Base-by-base conservation (phyloP, 2,113 vertebrate genomes). In the Vulpes lagopus region DNA sequence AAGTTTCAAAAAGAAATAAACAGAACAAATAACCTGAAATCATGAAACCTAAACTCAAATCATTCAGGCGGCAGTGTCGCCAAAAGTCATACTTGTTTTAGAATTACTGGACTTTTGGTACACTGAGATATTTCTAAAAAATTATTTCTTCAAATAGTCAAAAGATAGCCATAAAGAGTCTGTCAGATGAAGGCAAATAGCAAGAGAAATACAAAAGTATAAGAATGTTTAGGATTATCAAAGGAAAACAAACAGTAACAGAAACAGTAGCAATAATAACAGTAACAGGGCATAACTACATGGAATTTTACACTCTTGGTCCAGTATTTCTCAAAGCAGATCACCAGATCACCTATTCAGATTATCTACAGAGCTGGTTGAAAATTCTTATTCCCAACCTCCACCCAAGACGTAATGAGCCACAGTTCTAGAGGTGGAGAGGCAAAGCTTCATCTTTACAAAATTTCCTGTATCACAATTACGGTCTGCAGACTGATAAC, bases 41-140 rank as follows among this genome's bases (percentile, higher is more conserved):
- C 32, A 15, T 59, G 14, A 94, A 91, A 94, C 55, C 59, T 82
- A 89, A 91, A 71, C 82, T 49, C 35, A 43, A 97, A 67, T 19
- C 0, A 53, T 67, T 79, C 30, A 60, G n/a, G 27, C 87, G 83
- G 64, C 5, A 87, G 5, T 49, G 32, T 55, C 43, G 82, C 12
- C 9, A 25, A 86, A 93, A 96, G 53, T 78, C 22, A 84, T 27
- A n/a, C n/a, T 17, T 25, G 6, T 71, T 92, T 82, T 86, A 5
- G 22, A 95, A 95, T 92, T 81, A 92, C 0, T 94, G 22, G 32
- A 16, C 27, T 89, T 82, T 71, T n/a, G 30, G 49, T 74, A 22
- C 32, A 27, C 30, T 83, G 65, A 87, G 17, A 62, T 82, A 78
- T 35, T 94, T 80, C 79, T 94, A 53, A 69, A 82, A 32, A 97